Evolutionary conservation across 2,113 vertebrate genomes (phyloP).

Genomic region (Platysteira castanea): DNA sequence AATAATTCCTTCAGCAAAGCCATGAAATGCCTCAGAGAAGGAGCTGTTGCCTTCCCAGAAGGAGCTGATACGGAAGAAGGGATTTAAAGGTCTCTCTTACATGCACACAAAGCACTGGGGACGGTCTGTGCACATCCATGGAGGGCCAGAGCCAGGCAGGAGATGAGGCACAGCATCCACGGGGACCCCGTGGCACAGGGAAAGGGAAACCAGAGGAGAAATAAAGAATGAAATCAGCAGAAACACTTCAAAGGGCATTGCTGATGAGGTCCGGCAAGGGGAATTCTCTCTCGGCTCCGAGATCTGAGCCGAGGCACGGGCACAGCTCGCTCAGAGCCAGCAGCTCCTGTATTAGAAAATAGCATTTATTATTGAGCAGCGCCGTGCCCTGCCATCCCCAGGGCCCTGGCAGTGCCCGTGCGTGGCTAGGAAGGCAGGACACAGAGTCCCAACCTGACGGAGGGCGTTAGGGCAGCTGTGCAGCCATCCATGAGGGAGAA

Average conservation of each 20-base stretch:
- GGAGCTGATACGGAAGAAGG: not conserved
- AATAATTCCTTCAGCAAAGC: not conserved
- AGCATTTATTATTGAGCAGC: not conserved
- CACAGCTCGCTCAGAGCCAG: not conserved
- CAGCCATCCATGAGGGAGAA: not conserved
- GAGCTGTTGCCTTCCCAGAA: not conserved
- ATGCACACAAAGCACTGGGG: fast-evolving
- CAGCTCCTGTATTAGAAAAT: not conserved
- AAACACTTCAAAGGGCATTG: not conserved
- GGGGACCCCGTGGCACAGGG: not conserved
- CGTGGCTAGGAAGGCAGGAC: not conserved
- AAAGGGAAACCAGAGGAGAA: not conserved
- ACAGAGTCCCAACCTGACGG: not conserved
- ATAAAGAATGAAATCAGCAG: not conserved
- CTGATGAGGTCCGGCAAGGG: not conserved
- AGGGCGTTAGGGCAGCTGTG: not conserved
- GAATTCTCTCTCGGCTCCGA: not conserved
- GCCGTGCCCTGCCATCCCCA: not conserved
- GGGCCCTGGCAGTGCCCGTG: not conserved
- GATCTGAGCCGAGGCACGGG: not conserved
- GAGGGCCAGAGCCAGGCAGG: not conserved
- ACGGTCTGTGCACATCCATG: fast-evolving
- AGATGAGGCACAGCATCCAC: not conserved
- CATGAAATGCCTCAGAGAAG: not conserved
- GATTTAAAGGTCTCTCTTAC: not conserved